Conservation (phyloP, 2,113 vertebrate genomes). For the Muntiacus reevesi region DNA sequence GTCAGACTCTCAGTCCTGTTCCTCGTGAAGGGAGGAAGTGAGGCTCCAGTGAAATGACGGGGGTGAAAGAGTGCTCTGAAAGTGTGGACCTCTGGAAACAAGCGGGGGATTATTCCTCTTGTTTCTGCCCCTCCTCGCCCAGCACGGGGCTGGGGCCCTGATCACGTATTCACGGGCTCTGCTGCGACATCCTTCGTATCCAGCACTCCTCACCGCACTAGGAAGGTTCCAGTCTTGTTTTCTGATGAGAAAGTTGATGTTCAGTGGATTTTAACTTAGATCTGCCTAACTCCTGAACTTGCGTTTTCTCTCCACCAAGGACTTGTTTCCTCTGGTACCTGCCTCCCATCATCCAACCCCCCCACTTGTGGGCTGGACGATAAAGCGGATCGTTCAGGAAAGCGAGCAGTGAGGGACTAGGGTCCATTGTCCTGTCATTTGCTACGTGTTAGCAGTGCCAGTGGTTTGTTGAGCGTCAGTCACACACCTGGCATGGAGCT, state of each 20-base stretch:
- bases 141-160: background rate
- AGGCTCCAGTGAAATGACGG: background rate
- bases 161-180: fast-evolving
- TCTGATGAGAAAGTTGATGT: background rate
- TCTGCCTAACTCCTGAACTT: background rate
- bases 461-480: background rate
- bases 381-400: background rate
- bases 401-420: background rate
- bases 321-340: background rate
- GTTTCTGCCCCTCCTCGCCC: background rate
- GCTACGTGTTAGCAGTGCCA: background rate
- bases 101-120: fast-evolving
- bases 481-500: background rate
- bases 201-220: background rate
- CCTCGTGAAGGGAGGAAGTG: background rate
- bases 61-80: background rate
- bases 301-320: background rate
- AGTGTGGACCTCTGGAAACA: background rate
- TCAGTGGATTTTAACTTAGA: background rate
- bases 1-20: background rate
- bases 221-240: background rate
- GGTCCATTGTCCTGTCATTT: background rate
- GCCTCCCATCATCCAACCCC: background rate
- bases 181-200: background rate
- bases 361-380: background rate